Conservation (phyloP, 1,140 invertebrate genomes). For the Drosophila nebulosa region DNA sequence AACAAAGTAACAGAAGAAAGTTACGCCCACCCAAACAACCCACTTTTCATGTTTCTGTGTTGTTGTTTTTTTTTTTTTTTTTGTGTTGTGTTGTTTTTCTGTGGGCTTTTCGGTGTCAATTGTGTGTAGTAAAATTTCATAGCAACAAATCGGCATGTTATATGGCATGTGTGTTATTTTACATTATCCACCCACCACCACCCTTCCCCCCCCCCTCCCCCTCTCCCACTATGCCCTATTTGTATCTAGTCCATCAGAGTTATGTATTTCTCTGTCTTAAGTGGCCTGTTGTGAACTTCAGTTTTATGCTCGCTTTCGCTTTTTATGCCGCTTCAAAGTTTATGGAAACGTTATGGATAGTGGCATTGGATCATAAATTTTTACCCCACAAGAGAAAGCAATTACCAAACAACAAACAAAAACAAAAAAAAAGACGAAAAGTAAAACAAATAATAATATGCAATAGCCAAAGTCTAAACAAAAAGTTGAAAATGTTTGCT, state of each 20-base stretch:
- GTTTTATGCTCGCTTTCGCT: conserved; percentile 14
- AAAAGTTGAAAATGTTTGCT: conserved; percentile 8
- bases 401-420: background rate
- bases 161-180: background rate
- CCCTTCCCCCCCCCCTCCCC: too few relatives aligned
- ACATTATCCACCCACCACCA: background rate
- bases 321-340: conserved; percentile 16
- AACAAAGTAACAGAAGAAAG: background rate
- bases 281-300: conserved; percentile 4
- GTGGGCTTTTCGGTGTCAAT: conserved; percentile 1
- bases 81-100: too few relatives aligned
- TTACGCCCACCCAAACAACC: background rate
- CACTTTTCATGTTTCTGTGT: background rate
- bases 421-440: background rate
- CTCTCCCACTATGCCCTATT: too few relatives aligned
- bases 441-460: background rate
- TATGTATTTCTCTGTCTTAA: conserved; percentile 13
- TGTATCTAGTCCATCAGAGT: conserved; percentile 13
- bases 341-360: conserved; percentile 17
- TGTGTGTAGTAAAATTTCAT: conserved; percentile 41
- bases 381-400: background rate
- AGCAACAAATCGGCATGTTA: background rate
- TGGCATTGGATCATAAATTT: conserved; percentile 12
- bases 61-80: conserved; percentile 23
- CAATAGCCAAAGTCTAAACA: background rate